phyloP scores from a whole-genome alignment of 2,797 vertebrate genomes.

The Podargus strigoides region DNA sequence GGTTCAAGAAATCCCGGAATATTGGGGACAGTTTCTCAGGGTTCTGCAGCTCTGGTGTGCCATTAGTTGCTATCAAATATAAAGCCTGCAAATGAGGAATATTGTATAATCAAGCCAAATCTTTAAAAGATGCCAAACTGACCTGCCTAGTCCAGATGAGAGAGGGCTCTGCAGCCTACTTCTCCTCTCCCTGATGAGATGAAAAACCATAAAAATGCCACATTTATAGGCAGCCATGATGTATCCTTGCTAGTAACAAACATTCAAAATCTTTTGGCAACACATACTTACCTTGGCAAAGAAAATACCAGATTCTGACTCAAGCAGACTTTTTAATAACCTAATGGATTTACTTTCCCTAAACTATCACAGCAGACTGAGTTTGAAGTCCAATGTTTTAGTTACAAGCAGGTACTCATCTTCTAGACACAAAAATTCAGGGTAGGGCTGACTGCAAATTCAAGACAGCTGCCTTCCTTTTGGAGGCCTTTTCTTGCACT shows the following conservation, averaged over 20 bases:
- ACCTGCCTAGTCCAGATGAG: background rate
- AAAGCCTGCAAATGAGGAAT: conserved; percentile 79
- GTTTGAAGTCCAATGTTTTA: background rate
- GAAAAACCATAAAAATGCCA: background rate
- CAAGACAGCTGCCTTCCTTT: background rate
- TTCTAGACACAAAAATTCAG: background rate
- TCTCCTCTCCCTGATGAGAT: background rate
- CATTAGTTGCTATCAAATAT: conserved; percentile 97
- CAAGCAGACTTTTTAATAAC: background rate
- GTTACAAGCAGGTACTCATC: background rate
- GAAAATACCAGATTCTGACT: background rate
- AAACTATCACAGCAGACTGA: background rate
- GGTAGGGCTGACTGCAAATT: background rate
- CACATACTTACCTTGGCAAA: background rate
- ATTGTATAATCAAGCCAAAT: background rate
- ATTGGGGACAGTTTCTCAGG: conserved; percentile 95
- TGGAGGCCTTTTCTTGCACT: background rate
- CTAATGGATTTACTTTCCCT: background rate
- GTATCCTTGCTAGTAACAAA: background rate
- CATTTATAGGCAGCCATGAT: background rate
- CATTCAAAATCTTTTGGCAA: background rate
- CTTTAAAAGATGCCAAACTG: background rate
- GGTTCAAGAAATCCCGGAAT: conserved; percentile 95
- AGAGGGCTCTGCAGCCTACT: background rate
- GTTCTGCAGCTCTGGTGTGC: conserved; percentile 96